Evolutionary conservation across 2,113 vertebrate genomes (phyloP).

Genomic region (Pomatostomus ruficeps): DNA sequence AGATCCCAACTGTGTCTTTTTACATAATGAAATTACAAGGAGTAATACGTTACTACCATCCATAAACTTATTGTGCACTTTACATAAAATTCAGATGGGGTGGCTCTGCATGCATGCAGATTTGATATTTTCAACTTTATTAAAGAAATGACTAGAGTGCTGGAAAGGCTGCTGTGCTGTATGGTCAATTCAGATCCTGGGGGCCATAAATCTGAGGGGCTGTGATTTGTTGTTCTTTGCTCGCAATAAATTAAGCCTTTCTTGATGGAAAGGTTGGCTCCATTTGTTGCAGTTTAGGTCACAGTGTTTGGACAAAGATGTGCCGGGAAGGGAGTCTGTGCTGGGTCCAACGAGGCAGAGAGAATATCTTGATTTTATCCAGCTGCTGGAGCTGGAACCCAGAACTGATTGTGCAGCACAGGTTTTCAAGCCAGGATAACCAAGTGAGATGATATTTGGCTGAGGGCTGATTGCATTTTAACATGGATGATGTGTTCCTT

Average conservation of each 20-base stretch:
- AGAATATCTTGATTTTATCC: neutral
- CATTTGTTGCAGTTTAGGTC: slow-evolving; percentile 44
- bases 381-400: neutral
- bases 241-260: slow-evolving; percentile 72
- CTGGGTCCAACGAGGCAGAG: neutral
- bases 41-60: slow-evolving; percentile 64
- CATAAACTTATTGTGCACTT: slow-evolving; percentile 74
- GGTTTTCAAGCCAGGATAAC: neutral
- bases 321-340: neutral
- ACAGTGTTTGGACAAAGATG: slow-evolving; percentile 6
- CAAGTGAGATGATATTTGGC: neutral
- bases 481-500: neutral
- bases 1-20: slow-evolving; percentile 62
- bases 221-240: slow-evolving; percentile 67
- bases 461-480: neutral
- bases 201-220: slow-evolving; percentile 79
- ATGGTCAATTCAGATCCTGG: slow-evolving; percentile 72
- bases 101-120: slow-evolving; percentile 72
- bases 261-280: slow-evolving; percentile 60
- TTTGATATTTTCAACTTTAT: slow-evolving; percentile 81
- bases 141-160: slow-evolving; percentile 78
- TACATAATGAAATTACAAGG: slow-evolving; percentile 79
- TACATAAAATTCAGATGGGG: slow-evolving; percentile 79
- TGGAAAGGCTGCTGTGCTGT: slow-evolving; percentile 60
- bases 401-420: neutral